A percentile compares a stretch with the other conserved stretches of the same genome.
Evolutionary conservation across 2,888 invertebrate species (phyloP).

Genomic region (Ochropleura plecta): DNA sequence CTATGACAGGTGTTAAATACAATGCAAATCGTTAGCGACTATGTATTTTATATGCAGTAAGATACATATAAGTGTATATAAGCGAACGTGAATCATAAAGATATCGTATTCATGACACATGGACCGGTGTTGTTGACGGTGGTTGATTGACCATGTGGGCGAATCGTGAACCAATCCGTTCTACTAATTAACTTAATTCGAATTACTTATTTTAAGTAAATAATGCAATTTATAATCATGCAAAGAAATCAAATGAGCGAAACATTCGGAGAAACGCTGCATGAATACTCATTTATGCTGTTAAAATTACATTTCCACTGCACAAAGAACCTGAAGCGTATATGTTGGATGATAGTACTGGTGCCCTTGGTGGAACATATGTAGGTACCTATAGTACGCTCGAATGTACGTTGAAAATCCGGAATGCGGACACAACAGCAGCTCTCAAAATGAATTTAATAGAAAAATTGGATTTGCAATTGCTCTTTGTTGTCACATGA

Average conservation of each 20-base stretch:
- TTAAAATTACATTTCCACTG: conserved; percentile 21
- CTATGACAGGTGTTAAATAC: conserved; percentile 42
- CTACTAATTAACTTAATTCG: background rate
- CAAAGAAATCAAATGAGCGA: conserved; percentile 1
- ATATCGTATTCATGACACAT: conserved; percentile 26
- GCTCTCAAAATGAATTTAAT: conserved; percentile 67
- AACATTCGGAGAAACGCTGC: conserved; percentile 23
- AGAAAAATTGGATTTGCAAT: conserved; percentile 67
- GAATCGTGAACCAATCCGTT: conserved; percentile 25
- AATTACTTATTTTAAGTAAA: conserved; percentile 1
- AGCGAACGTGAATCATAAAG: conserved; percentile 46
- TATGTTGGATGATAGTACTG: conserved; percentile 13
- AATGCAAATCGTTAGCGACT: conserved; percentile 51
- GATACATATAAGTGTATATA: conserved; percentile 5
- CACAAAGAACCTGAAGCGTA: conserved; percentile 35
- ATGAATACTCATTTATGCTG: conserved; percentile 19
- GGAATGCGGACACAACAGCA: conserved; percentile 43
- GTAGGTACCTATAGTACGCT: conserved; percentile 32
- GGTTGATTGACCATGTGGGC: conserved; percentile 40
- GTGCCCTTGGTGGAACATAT: conserved; percentile 46
- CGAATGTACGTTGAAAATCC: conserved; percentile 47
- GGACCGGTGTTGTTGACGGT: conserved; percentile 25
- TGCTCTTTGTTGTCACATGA: conserved; percentile 60
- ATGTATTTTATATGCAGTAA: conserved; percentile 17
- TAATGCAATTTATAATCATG: conserved; percentile 6